Base-by-base conservation (phyloP, 1,140 invertebrate species). In the Megathymus violae region DNA sequence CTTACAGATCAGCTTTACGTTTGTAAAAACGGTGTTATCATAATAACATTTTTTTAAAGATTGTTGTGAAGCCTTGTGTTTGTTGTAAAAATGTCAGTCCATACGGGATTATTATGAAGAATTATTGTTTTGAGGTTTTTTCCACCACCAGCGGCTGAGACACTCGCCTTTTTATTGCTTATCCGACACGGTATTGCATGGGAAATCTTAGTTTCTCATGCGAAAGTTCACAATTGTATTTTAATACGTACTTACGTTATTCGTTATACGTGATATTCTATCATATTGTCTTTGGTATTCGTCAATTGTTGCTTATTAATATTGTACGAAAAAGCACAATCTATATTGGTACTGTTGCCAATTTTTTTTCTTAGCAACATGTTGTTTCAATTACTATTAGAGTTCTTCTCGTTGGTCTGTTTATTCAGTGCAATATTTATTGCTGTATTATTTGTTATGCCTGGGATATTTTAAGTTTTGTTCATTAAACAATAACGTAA, bases 171-270 rank as follows among this genome's bases (percentile, higher is more conserved):
- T 85, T 84, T 81, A 80, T 78, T 67, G 62, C 62, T 62, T 46
- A 15, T 7, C 22, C 62, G 62, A 62, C 62, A 58, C 68, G 72
- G 67, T 78, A 76, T 71, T 71, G 78, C 80, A 74, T 89, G 82
- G 74, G 82, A 89, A 89, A 80, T 69, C 60, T 44, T 66, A 60
- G 75, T 75, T 89, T 89, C 86, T 78, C 86, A 83, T 89, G 86
- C 80, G 86, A 86, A 87, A 85, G 80, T 82, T 74, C 62, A 60
- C 73, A 54, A 88, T 88, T 88, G 80, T 88, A 61, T 73, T 70
- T 62, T 67, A 69, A 68, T 73, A 59, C 60, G 38, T 73, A 59
- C 68, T 76, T 67, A 62, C 67, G 41, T 31, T 44, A 56, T 56
- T 44, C 52, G 38, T 17, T 56, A 44, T 44, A 44, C 41, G 40